A percentile compares a stretch with the other conserved stretches of the same genome.
Evolutionary conservation across 1,140 invertebrate genomes (phyloP).

Genomic region (Drusus annulatus): DNA sequence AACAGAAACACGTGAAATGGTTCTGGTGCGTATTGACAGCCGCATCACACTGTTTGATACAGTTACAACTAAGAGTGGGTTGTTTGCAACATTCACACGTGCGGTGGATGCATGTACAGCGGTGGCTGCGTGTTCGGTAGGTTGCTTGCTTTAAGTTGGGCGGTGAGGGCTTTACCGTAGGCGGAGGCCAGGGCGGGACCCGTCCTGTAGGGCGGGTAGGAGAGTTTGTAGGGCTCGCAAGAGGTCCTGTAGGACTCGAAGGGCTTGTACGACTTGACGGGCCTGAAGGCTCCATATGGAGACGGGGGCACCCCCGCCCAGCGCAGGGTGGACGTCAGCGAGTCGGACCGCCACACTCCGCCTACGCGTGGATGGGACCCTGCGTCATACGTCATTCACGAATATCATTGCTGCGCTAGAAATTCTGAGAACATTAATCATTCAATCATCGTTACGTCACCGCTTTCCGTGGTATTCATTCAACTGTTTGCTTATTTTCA

Average conservation of each 20-base stretch:
- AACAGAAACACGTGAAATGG: background rate
- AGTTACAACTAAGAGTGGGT: too few relatives aligned
- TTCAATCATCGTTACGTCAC: constrained; percentile 4
- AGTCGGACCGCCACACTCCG: constrained; percentile 16
- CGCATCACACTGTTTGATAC: too few relatives aligned
- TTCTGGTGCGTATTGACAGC: background rate
- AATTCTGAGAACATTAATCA: constrained; percentile 31
- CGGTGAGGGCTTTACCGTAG: constrained; percentile 18
- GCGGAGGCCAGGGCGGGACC: constrained; percentile 41
- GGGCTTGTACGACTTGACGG: constrained; percentile 55
- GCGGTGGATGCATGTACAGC: constrained; percentile 17
- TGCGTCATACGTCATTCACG: constrained; percentile 37
- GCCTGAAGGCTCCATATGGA: constrained; percentile 36
- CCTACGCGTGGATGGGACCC: constrained; percentile 15
- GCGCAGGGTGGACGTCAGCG: constrained; percentile 17
- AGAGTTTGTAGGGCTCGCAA: too few relatives aligned
- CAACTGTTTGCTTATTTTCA: background rate
- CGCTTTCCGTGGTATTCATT: background rate
- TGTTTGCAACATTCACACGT: constrained; percentile 13
- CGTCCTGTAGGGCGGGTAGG: constrained; percentile 48
- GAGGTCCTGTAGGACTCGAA: constrained; percentile 49
- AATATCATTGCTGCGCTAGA: constrained; percentile 29
- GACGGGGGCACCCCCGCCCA: constrained; percentile 10
- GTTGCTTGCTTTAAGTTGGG: background rate
- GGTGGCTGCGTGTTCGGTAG: constrained; percentile 1